These are phyloP conservation scores for Gyps fulvus DNA, from an alignment of 2,113 vertebrate species.

Conservation along the genomic window DNA sequence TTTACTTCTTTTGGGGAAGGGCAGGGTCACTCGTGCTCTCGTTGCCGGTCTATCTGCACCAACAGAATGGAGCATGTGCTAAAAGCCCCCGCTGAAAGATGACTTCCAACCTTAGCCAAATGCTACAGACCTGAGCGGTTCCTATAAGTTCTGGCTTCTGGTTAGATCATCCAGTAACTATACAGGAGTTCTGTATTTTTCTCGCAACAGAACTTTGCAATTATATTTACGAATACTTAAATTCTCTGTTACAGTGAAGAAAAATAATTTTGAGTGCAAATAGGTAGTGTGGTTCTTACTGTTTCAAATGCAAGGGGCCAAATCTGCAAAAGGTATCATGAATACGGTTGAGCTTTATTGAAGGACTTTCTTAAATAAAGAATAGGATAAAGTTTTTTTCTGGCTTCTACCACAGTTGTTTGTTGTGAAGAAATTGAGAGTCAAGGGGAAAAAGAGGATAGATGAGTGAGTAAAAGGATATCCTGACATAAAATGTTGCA, in stretches of 20 bases:
- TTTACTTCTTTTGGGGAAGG: not conserved
- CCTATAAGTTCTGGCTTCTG: not conserved
- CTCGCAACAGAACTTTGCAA: not conserved
- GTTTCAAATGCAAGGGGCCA: not conserved
- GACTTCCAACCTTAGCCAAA: not conserved
- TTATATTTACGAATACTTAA: not conserved
- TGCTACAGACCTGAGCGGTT: not conserved
- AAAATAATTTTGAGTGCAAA: not conserved
- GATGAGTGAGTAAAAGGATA: not conserved
- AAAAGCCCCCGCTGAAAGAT: not conserved
- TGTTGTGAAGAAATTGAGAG: not conserved
- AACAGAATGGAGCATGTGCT: not conserved
- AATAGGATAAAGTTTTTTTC: not conserved
- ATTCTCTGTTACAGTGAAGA: not conserved
- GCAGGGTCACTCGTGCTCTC: not conserved
- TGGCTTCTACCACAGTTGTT: not conserved
- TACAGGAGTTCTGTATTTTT: not conserved
- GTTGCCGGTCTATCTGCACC: not conserved
- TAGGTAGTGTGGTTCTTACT: fast-evolving
- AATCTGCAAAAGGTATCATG: fast-evolving
- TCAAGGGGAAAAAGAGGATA: not conserved
- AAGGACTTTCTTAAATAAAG: not conserved
- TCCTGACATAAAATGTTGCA: not conserved
- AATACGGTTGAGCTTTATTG: not conserved
- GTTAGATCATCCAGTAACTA: not conserved